A percentile compares a stretch with the other conserved stretches of the same genome.
phyloP scores from a whole-genome alignment of 2,797 vertebrate species.

The Pseudomugil tenellus region DNA sequence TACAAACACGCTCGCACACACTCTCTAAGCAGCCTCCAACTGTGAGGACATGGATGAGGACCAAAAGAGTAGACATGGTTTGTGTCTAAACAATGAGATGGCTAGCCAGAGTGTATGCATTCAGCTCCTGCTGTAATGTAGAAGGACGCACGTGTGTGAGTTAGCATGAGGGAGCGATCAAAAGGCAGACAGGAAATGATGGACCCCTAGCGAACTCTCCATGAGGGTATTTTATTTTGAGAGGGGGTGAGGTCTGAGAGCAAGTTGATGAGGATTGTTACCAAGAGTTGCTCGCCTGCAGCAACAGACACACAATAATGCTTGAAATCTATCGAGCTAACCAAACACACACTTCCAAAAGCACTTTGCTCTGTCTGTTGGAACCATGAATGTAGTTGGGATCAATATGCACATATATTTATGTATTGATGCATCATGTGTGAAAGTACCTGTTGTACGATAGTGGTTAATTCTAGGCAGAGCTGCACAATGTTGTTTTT shows the following conservation, averaged over 20 bases:
- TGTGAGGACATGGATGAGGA: conserved; percentile 54
- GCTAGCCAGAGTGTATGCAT: conserved; percentile 22
- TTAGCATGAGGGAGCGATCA: conserved; percentile 17
- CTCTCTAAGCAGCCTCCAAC: conserved; percentile 56
- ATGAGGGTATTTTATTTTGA: conserved; percentile 21
- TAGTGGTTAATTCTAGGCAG: conserved; percentile 93
- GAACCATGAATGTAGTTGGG: conserved; percentile 21
- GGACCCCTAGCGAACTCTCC: conserved; percentile 31
- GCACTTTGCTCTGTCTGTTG: conserved; percentile 6
- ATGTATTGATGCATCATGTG: conserved; percentile 8
- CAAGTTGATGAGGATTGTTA: conserved; percentile 39
- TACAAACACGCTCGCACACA: conserved; percentile 56
- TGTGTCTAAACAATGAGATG: conserved; percentile 62
- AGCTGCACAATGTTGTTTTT: conserved; percentile 96
- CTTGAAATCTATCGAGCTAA: conserved; percentile 44
- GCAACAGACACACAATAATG: conserved; percentile 30
- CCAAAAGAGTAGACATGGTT: conserved; percentile 54
- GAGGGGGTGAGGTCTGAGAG: conserved; percentile 25
- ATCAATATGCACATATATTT: conserved; percentile 8
- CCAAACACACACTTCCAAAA: conserved; percentile 4
- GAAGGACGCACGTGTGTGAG: conserved; percentile 12
- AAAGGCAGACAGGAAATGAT: conserved; percentile 45
- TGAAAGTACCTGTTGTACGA: conserved; percentile 90
- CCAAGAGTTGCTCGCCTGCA: conserved; percentile 33
- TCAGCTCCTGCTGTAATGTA: conserved; percentile 7